A percentile compares a stretch with the other conserved stretches of the same genome.
These are phyloP conservation scores for Vandiemenella viatica DNA, from an alignment of 2,888 invertebrate genomes.

Conservation along the genomic window DNA sequence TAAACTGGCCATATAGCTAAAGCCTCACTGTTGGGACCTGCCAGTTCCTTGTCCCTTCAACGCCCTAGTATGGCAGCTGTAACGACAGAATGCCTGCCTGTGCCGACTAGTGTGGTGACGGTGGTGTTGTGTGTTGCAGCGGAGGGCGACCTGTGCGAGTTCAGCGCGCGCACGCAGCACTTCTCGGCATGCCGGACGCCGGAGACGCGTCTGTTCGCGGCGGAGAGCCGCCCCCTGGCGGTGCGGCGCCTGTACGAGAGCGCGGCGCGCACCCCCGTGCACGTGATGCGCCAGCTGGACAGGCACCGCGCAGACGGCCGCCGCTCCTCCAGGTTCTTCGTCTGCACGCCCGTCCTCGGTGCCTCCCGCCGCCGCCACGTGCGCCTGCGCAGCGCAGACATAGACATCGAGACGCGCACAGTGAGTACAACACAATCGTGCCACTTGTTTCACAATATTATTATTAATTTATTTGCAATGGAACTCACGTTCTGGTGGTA, in stretches of 20 bases:
- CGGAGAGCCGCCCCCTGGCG: conserved; percentile 56
- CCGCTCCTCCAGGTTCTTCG: conserved; percentile 51
- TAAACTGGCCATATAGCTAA: too few species aligned
- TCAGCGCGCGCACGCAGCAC: conserved; percentile 64
- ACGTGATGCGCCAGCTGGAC: conserved; percentile 48
- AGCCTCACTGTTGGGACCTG: too few species aligned
- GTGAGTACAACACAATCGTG: too few species aligned
- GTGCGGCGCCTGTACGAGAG: conserved; percentile 64
- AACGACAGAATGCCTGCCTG: too few species aligned
- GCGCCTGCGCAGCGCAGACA: background rate
- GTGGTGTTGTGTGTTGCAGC: conserved; percentile 45
- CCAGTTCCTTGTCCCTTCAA: too few species aligned
- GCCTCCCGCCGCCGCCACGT: conserved; percentile 38
- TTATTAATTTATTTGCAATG: too few species aligned
- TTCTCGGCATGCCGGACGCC: conserved; percentile 54
- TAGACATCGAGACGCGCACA: conserved; percentile 5
- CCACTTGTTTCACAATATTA: too few species aligned
- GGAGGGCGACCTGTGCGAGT: conserved; percentile 80
- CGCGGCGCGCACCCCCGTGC: conserved; percentile 49
- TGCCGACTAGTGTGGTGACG: background rate
- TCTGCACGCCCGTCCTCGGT: conserved; percentile 68
- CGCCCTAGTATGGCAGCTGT: too few species aligned
- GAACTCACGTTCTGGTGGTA: too few species aligned
- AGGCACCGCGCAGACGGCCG: conserved; percentile 46
- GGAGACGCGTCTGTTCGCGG: conserved; percentile 58